Evolutionary conservation across 1,140 invertebrate genomes (phyloP), one percentile per base, ranked within the genome.

Genomic region (Mercenaria mercenaria): DNA sequence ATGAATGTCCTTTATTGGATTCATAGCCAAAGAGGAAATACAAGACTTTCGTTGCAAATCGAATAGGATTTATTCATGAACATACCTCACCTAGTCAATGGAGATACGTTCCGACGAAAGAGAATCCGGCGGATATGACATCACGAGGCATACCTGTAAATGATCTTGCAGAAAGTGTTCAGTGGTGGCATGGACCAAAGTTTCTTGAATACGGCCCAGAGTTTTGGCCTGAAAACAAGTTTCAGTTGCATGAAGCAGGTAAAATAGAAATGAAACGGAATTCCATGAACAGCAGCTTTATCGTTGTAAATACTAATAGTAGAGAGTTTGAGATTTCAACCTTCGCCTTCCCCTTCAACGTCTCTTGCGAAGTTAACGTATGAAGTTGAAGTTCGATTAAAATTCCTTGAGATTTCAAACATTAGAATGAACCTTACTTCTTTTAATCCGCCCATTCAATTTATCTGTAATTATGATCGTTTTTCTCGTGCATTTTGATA

Each of bases 1-100:
- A 86, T 90, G 83, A 87, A 87, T 76, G 89, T 90, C 29, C 80
- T 90, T 37, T 90, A 43, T n/a, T 90, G 89, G 89, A 87, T 90
- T 43, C 56, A 61, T 18, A 79, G 47, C 32, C 59, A 59, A 59
- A 87, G 82, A 13, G 59, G 8, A 11, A 64, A 4, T 85, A 64
- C 34, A 79, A 85, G 37, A 10, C 82, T 3, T 85, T 85, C 80
- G 74, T 90, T 32, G 82, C 80, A 37, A 90, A 84, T 67, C 52
- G 80, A 10, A n/a, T 90, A 3, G 56, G 67, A 0, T 20, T 56
- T 43, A 90, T 90, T 20, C 88, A 83, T 26, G 20, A n/a, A 2
- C 23, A 23, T n/a, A 56, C 80, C 2, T 47, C 34, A 43, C 80
- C 88, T 32, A 77, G 15, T 32, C 88, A 90, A 50, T 90, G 88